Base-by-base conservation (phyloP, 1,140 invertebrate species). In the Drosophila subobscura region DNA sequence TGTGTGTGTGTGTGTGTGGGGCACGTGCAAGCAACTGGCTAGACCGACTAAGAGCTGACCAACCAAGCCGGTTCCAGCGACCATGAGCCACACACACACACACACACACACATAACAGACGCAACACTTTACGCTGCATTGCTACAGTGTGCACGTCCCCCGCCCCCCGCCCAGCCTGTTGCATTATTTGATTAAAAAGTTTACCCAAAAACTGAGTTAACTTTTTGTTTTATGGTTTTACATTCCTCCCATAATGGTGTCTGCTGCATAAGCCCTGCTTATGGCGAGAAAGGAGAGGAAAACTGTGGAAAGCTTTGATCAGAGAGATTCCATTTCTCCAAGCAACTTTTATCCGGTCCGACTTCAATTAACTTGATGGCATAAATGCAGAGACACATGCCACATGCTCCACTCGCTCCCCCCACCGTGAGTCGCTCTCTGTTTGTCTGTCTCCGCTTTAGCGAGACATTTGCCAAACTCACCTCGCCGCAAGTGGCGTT, bases 161-260 rank as follows among this genome's bases (percentile, higher is more conserved):
- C 6, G 5, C 25, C 2, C 33, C 5, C 14, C 12, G 10, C 4
- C 45, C 3, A 27, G 25, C 55, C 46, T 56, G 33, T 53, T 64
- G 73, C 75, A 72, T 66, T 73, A 78, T 79, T 78, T 73, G 75
- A 78, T 67, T 67, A 74, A 68, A 77, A 77, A 72, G 66, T 77
- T 72, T 71, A 23, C 27, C 40, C 51, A 42, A 53, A 37, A 33
- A 16, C 20, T 44, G 44, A 75, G 25, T 47, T 68, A 23, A 40
- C 54, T 60, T 58, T 47, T 42, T 37, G 23, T 46, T 27, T 40
- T 37, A 27, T 65, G 33, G 23, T 25, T 37, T 45, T 25, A 37
- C 10, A 4, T 37, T 37, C 8, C 20, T 37, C 27, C n/a, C 4
- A 5, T 54, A 67, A 64, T 20, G 16, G 59, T 45, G 41, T 65